Evolutionary conservation across 2,888 invertebrate species (phyloP).

Genomic region (Leptothorax acervorum): DNA sequence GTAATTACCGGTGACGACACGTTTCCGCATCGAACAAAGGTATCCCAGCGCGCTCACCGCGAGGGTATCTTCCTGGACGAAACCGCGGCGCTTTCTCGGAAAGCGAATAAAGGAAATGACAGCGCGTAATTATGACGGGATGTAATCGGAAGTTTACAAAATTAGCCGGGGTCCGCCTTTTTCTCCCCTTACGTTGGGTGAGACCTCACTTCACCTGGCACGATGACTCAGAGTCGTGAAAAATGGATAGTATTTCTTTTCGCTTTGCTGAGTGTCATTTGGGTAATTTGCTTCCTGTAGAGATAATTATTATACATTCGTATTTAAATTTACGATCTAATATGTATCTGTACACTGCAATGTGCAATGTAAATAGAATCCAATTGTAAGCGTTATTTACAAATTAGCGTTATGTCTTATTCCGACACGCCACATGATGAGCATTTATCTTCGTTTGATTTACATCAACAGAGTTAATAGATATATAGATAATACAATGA

Average conservation of each 20-base stretch:
- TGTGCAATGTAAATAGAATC: background rate
- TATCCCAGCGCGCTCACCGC: constrained; percentile 29
- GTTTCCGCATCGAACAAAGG: constrained; percentile 72
- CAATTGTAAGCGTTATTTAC: background rate
- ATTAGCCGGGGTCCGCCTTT: constrained; percentile 47
- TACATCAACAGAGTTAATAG: background rate
- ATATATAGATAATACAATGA: background rate
- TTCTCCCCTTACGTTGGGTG: background rate
- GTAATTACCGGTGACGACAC: constrained; percentile 74
- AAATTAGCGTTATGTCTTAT: background rate
- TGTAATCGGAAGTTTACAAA: constrained; percentile 52
- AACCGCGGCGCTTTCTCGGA: constrained; percentile 71
- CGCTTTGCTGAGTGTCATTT: background rate
- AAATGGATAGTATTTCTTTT: constrained; percentile 6
- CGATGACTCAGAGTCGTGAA: constrained; percentile 41
- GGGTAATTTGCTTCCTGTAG: background rate
- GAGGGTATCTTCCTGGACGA: constrained; percentile 42
- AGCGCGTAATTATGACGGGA: constrained; percentile 55
- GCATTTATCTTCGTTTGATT: constrained; percentile 13
- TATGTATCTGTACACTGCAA: background rate
- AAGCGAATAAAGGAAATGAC: constrained; percentile 73
- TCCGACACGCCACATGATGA: background rate
- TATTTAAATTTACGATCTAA: background rate
- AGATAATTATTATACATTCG: constrained; percentile 3
- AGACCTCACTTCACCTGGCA: constrained; percentile 34